Base-by-base conservation (phyloP, 2,113 vertebrate genomes). In the Antidorcas marsupialis region DNA sequence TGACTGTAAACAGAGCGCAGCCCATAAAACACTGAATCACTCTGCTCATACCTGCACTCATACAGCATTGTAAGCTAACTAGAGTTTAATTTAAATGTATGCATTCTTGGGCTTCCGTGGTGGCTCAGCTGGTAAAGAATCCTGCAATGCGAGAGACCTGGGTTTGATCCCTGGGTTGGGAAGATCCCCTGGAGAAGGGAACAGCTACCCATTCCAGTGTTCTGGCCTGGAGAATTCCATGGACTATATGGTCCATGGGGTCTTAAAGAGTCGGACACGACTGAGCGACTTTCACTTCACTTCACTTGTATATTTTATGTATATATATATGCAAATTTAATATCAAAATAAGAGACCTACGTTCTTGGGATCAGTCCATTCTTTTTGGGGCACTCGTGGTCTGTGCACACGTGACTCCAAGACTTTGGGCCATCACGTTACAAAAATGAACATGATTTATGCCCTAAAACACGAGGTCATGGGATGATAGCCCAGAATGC, bases 1-100 rank as follows among this genome's bases (percentile, higher is more conserved):
- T 2, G 7, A 7, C 36, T 27, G 2, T 4, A 7, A 27, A 12
- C 3, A 0, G 10, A 39, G 36, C 3, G 1, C 6, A 39, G 21
- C 7, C 21, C 25, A 6, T 21, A 2, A 39, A 25, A 25, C 2
- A 1, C 11, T 39, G 67, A 7, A 7, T 13, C 11, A 13, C 71
- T 74, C 21, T 74, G 71, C 6, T 74, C 25, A 23, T 3, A 74
- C 19, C 36, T 43, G 6, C 21, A 74, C 36, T 25, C 25, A 25
- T 2, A 25, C 36, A 43, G 36, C 0, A 74, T 3, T 25, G 71
- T 13, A 14, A 14, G 13, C 25, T 43, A 7, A 8, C 39, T 15
- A 45, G 39, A 45, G 39, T 16, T 28, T 36, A 74, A 23, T 25
- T 74, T 16, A 16, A 45, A 45, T 76, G 16, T 4, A n/a, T 19